Evolutionary conservation across 2,888 invertebrate species (phyloP), one percentile per base, ranked within the genome.

Genomic region (Oxycera nigricornis): DNA sequence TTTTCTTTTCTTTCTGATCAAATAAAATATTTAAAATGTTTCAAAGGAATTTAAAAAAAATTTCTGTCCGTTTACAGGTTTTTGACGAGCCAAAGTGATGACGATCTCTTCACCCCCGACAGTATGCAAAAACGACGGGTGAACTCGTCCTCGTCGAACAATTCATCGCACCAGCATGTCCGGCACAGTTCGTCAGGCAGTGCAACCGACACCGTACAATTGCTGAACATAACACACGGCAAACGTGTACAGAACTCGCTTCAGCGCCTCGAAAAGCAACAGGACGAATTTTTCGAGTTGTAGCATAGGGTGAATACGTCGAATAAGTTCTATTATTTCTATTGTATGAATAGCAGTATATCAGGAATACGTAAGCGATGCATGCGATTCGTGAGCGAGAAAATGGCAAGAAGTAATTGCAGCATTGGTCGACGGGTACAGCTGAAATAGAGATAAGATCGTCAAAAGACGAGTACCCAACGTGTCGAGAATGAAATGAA

Each of bases 201-300:
- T 88, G 80, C 88, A 81, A 82, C 87, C 82, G 84, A 86, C 75
- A 83, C 84, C 55, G 83, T 82, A 75, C 83, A 85, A 74, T 80
- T 84, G 31, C 76, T 85, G 59, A 90, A 93, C 39, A 91, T 94
- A 81, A 93, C 94, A 46, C 94, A 94, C 83, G 93, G 94, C 41
- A 89, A 91, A 78, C 90, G 91, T 80, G 91, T 95, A 26, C 91
- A 92, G 83, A 92, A 90, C 78, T 95, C 95, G 3, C 85, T 95
- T 78, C 91, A 92, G 83, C 90, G 93, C 81, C 88, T 94, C 78
- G 94, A 95, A 86, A 89, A 92, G 80, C 91, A 93, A 81, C 95
- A 95, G 82, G 95, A 96, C 81, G 95, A 95, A 83, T 90, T 95
- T 82, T 96, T 95, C 85, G 94, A 95, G 86, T 92, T 95, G 91